phyloP scores from a whole-genome alignment of 64 coral and sea anemone species.

The Anthopleura sola region DNA sequence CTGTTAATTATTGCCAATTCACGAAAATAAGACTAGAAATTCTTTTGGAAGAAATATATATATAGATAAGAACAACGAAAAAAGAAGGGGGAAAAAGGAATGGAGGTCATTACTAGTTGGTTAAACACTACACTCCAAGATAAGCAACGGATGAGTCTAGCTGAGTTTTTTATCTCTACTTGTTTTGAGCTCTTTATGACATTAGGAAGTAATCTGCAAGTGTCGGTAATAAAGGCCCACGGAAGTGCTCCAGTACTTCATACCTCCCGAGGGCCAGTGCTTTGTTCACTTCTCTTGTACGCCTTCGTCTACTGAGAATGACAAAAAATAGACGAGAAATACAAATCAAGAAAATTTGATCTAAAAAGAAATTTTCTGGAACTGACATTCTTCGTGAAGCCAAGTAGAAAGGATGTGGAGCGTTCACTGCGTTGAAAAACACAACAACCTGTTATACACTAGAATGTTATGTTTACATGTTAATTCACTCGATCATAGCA shows the following conservation, averaged over 20 bases:
- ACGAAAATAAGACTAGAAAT: not conserved
- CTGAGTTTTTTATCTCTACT: not conserved
- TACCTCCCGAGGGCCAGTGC: conserved; percentile 1
- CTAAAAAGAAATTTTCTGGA: too few relatives aligned
- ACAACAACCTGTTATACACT: not conserved
- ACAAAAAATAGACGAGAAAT: not conserved
- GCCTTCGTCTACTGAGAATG: not conserved
- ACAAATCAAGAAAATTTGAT: not conserved
- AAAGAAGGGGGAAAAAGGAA: not conserved
- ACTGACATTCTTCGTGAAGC: too few relatives aligned
- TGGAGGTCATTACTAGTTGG: not conserved
- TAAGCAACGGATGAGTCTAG: not conserved
- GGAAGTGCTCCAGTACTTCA: not conserved
- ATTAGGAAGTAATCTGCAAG: conserved; percentile 17
- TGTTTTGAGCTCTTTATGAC: conserved; percentile 8
- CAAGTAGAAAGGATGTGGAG: too few relatives aligned
- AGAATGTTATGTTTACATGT: not conserved
- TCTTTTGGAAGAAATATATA: not conserved
- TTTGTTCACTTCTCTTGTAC: not conserved
- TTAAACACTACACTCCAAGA: conserved; percentile 17
- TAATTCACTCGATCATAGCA: not conserved
- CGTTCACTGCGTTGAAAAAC: not conserved
- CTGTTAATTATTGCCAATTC: not conserved
- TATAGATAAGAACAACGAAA: not conserved
- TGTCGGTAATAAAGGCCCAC: not conserved